Conservation (phyloP, 2,888 invertebrate genomes). For the Pilophorus perplexus region DNA sequence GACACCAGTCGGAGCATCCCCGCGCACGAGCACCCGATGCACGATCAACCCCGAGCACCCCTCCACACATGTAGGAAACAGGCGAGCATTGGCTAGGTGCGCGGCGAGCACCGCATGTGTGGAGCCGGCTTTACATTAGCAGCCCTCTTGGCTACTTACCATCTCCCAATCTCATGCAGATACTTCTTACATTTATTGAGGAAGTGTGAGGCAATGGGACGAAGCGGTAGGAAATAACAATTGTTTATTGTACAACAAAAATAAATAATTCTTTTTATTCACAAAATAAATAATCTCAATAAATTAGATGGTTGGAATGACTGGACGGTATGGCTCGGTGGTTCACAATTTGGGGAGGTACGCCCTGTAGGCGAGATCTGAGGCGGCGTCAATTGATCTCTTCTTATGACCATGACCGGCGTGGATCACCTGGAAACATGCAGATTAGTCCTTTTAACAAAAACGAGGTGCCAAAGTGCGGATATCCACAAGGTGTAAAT, state of each 20-base stretch:
- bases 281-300: conserved; percentile 10
- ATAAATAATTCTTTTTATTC: conserved; percentile 6
- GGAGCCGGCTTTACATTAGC: no score
- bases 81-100: no score
- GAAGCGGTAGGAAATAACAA: conserved; percentile 3
- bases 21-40: no score
- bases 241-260: neutral
- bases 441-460: conserved; percentile 22
- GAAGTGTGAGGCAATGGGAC: no score
- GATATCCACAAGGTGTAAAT: neutral
- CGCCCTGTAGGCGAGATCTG: conserved; percentile 62
- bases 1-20: no score
- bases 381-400: conserved; percentile 50
- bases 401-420: conserved; percentile 46
- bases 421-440: conserved; percentile 44
- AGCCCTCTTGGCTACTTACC: no score
- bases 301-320: conserved; percentile 21
- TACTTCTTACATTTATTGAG: no score
- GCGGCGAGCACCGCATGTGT: no score
- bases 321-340: neutral
- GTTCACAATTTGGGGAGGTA: conserved; percentile 51
- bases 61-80: no score
- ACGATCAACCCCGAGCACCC: no score
- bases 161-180: no score
- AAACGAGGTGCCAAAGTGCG: neutral